Base-by-base conservation (phyloP, 1,140 invertebrate genomes). In the Araneus ventricosus region DNA sequence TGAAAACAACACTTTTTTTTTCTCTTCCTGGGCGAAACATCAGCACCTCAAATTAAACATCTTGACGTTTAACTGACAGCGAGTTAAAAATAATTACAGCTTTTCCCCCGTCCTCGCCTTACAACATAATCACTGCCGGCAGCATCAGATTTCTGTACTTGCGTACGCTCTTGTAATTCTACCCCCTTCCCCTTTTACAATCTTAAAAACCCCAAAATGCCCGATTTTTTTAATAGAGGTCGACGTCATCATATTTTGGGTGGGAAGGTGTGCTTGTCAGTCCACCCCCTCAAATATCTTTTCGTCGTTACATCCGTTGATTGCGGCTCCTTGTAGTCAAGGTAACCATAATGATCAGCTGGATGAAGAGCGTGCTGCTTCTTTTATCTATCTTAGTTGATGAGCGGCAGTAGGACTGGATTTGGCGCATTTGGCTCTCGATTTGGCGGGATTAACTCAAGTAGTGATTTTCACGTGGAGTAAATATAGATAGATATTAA, bases 331-430 rank as follows among this genome's bases (percentile, higher is more conserved):
- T 85, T 88, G 91, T 93, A 93, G 84, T 70, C 91, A 86, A 93
- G 91, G 91, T 87, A 93, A 93, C 91, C 91, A 93, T 93, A 93
- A 93, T 93, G 91, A 93, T 93, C 91, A 93, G 91, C 63, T 87
- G 67, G 80, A 8, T 86, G n/a, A 79, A 93, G 91, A 87, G 67
- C n/a, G 39, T 59, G 24, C 10, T 20, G 39, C 84, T 93, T 93
- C 91, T 93, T 93, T 93, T 93, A 93, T 87, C 91, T 87, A 87
- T 87, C 91, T 93, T 88, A 79, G 41, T 37, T 87, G 91, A 87
- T 87, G 84, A 57, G 34, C 4, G 41, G 24, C 10, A 17, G 37
- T n/a, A 27, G 24, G 61, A 41, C 34, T 52, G 27, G 10, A 41
- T 88, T 88, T 90, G 88, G 88, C 88, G 27, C 45, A 37, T 14